Base-by-base conservation (phyloP, 2,797 vertebrate genomes). In the Nyctibius grandis region DNA sequence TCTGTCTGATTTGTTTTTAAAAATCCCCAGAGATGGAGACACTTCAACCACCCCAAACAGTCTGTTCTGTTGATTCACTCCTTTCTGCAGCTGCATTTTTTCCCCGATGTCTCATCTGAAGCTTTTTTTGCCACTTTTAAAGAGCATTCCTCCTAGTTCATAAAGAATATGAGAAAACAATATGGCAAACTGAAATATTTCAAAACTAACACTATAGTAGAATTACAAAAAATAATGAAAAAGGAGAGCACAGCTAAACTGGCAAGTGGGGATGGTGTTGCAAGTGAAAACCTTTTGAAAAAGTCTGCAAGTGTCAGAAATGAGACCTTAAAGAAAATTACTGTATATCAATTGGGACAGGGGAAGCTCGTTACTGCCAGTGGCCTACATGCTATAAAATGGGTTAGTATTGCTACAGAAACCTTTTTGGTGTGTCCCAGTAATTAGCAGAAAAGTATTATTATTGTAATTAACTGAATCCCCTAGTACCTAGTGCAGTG, bases 391-490 rank as follows among this genome's bases (percentile, higher is more conserved):
- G 90, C 48, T n/a, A 29, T 25, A 82, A 95, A 96, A 94, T 74
- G 83, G 70, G 74, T 60, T 86, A 93, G 53, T 82, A 91, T 74
- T 63, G 84, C 93, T 88, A 90, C 61, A 91, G 56, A 91, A 93
- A 79, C 36, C 54, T 91, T 93, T 92, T 51, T 84, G 54, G 72
- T 82, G 80, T 76, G 50, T 88, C 70, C 54, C 91, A 87, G 88
- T 79, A 95, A 94, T 95, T 95, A 96, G 96, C 64, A 86, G 69
- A 78, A 57, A 96, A 94, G 73, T 34, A 33, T 93, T 92, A 93
- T 93, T 95, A 80, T 85, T 95, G 54, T 65, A 97, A 94, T 96
- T 95, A 95, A 89, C 72, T 93, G 85, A 96, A 94, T 97, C 80
- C 87, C 89, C 75, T 59, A 95, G 91, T 88, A 96, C 88, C 82